Percentiles rank a stretch among this genome's conserved stretches.
Conservation (phyloP, 2,888 invertebrate genomes). For the Ophion obscuratus region DNA sequence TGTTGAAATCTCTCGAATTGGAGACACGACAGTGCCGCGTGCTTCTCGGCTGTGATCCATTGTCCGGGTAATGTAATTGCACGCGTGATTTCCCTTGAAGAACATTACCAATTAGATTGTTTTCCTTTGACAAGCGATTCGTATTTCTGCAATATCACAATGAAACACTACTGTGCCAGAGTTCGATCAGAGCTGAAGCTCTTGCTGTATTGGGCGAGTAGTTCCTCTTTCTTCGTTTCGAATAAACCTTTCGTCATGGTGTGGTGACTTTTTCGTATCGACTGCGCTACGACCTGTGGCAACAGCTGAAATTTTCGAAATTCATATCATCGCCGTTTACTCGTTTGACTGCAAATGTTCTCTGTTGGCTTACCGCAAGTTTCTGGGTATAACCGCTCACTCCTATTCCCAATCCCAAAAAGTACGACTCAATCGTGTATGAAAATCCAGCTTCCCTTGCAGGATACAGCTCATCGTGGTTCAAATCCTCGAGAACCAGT, state of each 20-base stretch:
- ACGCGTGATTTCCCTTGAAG: slow-evolving; percentile 88
- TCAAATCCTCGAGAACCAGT: slow-evolving; percentile 86
- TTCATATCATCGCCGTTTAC: slow-evolving; percentile 84
- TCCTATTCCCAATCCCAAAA: slow-evolving; percentile 89
- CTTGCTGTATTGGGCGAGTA: too few relatives aligned
- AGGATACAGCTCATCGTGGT: slow-evolving; percentile 89
- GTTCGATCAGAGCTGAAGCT: too few relatives aligned
- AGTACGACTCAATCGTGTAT: slow-evolving; percentile 86
- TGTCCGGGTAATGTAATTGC: slow-evolving; percentile 88
- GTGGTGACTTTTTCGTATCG: slow-evolving; percentile 75
- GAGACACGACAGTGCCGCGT: slow-evolving; percentile 85
- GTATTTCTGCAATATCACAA: not conserved
- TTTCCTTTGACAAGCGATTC: slow-evolving; percentile 85
- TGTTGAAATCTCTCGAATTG: slow-evolving; percentile 86
- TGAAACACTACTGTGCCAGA: not conserved
- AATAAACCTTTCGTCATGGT: too few relatives aligned
- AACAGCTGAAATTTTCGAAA: slow-evolving; percentile 87
- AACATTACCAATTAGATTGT: slow-evolving; percentile 83
- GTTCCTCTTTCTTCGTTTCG: too few relatives aligned
- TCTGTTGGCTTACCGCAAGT: slow-evolving; percentile 87
- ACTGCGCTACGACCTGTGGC: slow-evolving; percentile 88
- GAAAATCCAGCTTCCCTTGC: slow-evolving; percentile 89
- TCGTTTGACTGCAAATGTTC: not conserved
- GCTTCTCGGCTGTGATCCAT: slow-evolving; percentile 89
- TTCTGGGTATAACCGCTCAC: slow-evolving; percentile 90